A percentile compares a stretch with the other conserved stretches of the same genome.
phyloP scores from a whole-genome alignment of 2,797 vertebrate species.

The Miichthys miiuy region DNA sequence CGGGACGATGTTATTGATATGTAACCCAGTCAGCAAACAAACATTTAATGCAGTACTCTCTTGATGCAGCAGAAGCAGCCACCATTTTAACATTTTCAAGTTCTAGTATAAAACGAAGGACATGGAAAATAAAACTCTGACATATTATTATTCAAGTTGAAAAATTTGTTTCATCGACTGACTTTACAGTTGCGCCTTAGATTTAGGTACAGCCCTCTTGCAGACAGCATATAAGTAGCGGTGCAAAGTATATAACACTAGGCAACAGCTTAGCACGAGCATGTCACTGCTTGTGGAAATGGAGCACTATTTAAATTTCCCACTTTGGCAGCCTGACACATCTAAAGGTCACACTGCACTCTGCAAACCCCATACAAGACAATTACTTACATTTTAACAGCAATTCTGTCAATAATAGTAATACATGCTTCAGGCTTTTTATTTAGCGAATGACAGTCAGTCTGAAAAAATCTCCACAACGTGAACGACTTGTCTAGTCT shows the following conservation, averaged over 20 bases:
- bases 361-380: slow-evolving; percentile 9
- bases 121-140: not conserved
- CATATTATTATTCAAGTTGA: not conserved
- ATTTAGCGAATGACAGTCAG: slow-evolving; percentile 12
- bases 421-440: slow-evolving; percentile 17
- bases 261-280: slow-evolving; percentile 15
- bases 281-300: slow-evolving; percentile 39
- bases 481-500: not conserved
- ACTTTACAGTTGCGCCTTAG: not conserved
- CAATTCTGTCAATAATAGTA: not conserved
- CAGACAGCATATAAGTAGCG: not conserved
- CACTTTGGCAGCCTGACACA: slow-evolving; percentile 7
- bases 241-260: slow-evolving; percentile 13
- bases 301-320: slow-evolving; percentile 22
- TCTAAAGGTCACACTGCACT: slow-evolving; percentile 31
- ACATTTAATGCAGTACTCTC: not conserved
- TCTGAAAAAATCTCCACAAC: not conserved
- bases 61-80: not conserved
- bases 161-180: not conserved
- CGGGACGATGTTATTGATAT: not conserved
- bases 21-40: not conserved
- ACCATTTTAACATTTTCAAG: not conserved
- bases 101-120: not conserved
- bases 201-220: not conserved
- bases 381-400: slow-evolving; percentile 1